Base-by-base conservation (phyloP, 2,113 vertebrate species). In the Zootoca vivipara region DNA sequence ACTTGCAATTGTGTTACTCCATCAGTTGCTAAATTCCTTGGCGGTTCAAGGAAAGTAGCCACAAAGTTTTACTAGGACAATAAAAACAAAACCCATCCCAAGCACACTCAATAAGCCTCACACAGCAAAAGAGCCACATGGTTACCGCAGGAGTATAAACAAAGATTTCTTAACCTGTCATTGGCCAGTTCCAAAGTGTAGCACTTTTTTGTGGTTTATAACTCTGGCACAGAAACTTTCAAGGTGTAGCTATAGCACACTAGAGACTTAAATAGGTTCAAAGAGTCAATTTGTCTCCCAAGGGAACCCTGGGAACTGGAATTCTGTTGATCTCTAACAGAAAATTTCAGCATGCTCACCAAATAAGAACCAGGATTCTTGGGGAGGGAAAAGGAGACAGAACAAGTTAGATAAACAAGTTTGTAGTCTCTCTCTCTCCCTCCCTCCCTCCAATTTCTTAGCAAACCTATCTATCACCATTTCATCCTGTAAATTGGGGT, bases 1-100 rank as follows among this genome's bases (percentile, higher is more conserved):
- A 78, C 35, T 38, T 28, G 15, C 73, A 79, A 89, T 52, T 89
- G 77, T 90, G 92, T 58, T 83, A 93, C 56, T 38, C 33, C 62
- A 87, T 82, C 1, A 46, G 91, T 78, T 2, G 35, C 80, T 92
- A 85, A 58, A 75, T 72, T 78, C 89, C 92, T 83, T 56, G 42
- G 88, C 72, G 78, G 86, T 30, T 92, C 91, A 89, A 67, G 73
- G 88, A 94, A 91, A 5, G 0, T 38, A 94, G 89, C 89, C 90
- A 64, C 40, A 91, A 38, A 12, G 28, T 85, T 92, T 93, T 56
- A 84, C 0, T 88, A 88, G 74, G 72, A 78, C 30, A 78, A 67
- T 88, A 77, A 78, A 85, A 73, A 80, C 77, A 87, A 89, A 86
- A 78, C n/a, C 74, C 46, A 40, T 42, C 42, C 3, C 1, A 83